A percentile compares a stretch with the other conserved stretches of the same genome.
Conservation (phyloP, 2,888 invertebrate genomes). For the Stegophylla sp. region DNA sequence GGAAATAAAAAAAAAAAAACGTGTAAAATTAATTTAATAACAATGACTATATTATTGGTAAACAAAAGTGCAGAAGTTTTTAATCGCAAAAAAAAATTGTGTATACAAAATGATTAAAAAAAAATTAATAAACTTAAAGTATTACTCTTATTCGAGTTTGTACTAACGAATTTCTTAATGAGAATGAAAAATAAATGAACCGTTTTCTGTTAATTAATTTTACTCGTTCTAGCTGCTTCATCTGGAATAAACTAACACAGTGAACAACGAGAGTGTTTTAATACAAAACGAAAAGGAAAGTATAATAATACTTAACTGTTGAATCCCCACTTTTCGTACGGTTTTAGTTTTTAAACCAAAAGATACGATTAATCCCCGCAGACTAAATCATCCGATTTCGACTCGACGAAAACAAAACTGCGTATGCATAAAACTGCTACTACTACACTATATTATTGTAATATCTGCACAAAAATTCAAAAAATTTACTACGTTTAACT, state of each 20-base stretch:
- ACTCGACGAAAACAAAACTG: too few species aligned
- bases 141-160: background rate
- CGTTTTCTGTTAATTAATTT: constrained; percentile 8
- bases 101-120: background rate
- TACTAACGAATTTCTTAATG: background rate
- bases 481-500: too few species aligned
- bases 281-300: constrained; percentile 26
- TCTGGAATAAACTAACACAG: background rate
- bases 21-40: too few species aligned
- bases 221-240: background rate
- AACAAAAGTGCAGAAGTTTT: too few species aligned
- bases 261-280: background rate
- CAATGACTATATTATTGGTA: too few species aligned
- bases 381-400: too few species aligned
- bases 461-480: too few species aligned
- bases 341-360: background rate
- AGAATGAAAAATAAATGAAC: constrained; percentile 4
- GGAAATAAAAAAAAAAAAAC: too few species aligned
- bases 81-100: too few species aligned
- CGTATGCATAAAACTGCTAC: too few species aligned
- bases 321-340: background rate
- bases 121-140: background rate
- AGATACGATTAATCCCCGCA: background rate
- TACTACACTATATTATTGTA: too few species aligned
- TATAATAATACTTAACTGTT: background rate